A percentile compares a stretch with the other conserved stretches of the same genome.
Conservation (phyloP, 2,113 vertebrate genomes). For the Haliaeetus leucogaster region DNA sequence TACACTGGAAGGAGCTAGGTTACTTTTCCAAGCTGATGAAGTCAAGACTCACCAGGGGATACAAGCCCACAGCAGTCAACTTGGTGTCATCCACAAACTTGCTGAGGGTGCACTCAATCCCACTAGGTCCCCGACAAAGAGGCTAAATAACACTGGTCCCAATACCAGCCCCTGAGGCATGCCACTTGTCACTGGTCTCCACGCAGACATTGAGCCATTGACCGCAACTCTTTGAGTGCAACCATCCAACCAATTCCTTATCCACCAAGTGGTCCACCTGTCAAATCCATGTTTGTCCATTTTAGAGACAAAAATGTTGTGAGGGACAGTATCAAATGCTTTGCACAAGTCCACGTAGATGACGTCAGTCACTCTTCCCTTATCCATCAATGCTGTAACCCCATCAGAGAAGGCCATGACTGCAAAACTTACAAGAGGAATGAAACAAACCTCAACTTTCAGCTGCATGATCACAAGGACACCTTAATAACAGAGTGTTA, state of each 20-base stretch:
- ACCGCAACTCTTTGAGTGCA: accelerated
- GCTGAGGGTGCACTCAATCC: background rate
- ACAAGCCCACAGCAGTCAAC: background rate
- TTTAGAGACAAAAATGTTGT: background rate
- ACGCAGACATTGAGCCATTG: accelerated
- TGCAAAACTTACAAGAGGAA: background rate
- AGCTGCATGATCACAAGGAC: background rate
- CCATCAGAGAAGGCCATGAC: background rate
- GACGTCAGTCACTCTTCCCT: background rate
- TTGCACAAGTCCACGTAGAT: background rate
- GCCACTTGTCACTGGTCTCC: background rate
- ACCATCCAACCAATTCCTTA: background rate
- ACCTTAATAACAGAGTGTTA: background rate
- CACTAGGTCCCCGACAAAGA: background rate
- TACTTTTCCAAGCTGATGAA: background rate
- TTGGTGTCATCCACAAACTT: background rate
- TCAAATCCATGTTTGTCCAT: background rate
- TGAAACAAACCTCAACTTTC: background rate
- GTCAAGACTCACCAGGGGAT: background rate
- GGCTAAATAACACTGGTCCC: background rate
- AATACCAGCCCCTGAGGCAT: background rate
- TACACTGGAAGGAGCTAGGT: background rate
- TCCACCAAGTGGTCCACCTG: accelerated
- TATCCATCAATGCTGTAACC: background rate
- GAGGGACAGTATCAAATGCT: background rate